Evolutionary conservation across 2,888 invertebrate genomes (phyloP).

Genomic region (Zygogramma bicolorata): DNA sequence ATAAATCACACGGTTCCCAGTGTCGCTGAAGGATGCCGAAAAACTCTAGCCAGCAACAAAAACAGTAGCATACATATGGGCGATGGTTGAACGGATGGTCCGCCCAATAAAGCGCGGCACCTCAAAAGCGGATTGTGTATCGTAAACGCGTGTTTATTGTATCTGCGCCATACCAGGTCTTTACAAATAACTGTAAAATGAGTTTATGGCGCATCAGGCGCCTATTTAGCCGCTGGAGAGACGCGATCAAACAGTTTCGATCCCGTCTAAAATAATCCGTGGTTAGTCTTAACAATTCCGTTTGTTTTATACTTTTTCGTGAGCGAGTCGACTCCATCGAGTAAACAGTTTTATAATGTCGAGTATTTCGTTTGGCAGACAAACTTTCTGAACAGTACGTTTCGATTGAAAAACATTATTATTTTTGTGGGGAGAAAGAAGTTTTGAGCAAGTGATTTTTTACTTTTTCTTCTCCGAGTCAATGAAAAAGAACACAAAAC

Average conservation of each 20-base stretch:
- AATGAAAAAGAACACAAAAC: no score
- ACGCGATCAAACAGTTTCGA: slow-evolving; percentile 32
- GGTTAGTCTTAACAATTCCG: slow-evolving; percentile 56
- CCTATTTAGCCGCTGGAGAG: slow-evolving; percentile 52
- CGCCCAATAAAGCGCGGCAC: slow-evolving; percentile 59
- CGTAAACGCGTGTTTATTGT: slow-evolving; percentile 65
- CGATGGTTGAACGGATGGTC: slow-evolving; percentile 45
- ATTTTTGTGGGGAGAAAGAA: no score
- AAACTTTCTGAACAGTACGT: no score
- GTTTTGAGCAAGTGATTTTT: no score
- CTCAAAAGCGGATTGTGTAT: slow-evolving; percentile 61
- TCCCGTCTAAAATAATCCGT: slow-evolving; percentile 51
- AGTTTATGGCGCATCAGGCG: slow-evolving; percentile 63
- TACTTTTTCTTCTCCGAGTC: no score
- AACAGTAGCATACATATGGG: slow-evolving; percentile 31
- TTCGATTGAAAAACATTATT: no score
- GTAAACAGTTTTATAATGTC: background rate
- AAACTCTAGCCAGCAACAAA: slow-evolving; percentile 2
- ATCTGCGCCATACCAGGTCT: slow-evolving; percentile 63
- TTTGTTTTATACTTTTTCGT: slow-evolving; percentile 29
- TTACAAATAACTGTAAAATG: slow-evolving; percentile 64
- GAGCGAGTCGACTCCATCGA: slow-evolving; percentile 10
- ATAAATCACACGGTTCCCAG: background rate
- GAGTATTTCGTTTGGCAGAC: background rate
- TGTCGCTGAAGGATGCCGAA: background rate